Evolutionary conservation across 2,797 vertebrate genomes (phyloP).

Genomic region (Labroides dimidiatus): DNA sequence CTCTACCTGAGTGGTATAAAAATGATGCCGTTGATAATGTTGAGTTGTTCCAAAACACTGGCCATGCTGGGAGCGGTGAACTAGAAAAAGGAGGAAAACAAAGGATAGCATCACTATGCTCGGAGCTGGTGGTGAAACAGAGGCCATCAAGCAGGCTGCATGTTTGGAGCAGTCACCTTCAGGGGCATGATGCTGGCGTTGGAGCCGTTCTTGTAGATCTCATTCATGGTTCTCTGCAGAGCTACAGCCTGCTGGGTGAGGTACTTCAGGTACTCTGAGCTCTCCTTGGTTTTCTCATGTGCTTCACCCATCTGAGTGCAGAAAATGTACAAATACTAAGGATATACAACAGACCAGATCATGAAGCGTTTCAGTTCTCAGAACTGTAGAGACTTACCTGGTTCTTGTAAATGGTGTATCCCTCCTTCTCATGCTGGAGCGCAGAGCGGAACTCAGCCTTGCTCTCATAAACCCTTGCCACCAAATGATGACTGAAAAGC

Average conservation of each 20-base stretch:
- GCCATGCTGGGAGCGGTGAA: conserved; percentile 99
- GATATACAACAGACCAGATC: neutral
- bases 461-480: conserved; percentile 96
- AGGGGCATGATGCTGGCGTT: conserved; percentile 96
- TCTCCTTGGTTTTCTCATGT: conserved; percentile 99
- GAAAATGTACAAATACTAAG: neutral
- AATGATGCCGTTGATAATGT: conserved; percentile 99
- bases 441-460: conserved; percentile 98
- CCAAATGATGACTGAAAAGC: conserved; percentile 92
- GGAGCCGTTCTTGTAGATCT: conserved; percentile 99
- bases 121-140: neutral
- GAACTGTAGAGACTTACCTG: conserved; percentile 84
- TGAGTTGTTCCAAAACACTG: conserved; percentile 97
- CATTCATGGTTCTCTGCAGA: conserved; percentile 99
- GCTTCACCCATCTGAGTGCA: conserved; percentile 91
- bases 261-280: conserved; percentile 98
- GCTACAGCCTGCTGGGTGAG: conserved; percentile 98
- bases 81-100: conserved; percentile 71
- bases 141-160: neutral
- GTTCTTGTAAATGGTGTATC: conserved; percentile 99
- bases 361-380: neutral
- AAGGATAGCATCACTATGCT: conserved; percentile 14
- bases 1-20: conserved; percentile 98
- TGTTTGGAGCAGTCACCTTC: conserved; percentile 83
- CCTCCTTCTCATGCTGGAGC: conserved; percentile 98